Percentiles rank a stretch among this genome's conserved stretches.
These are phyloP conservation scores for Myotis planiceps DNA, from an alignment of 2,797 vertebrate species.

Conservation along the genomic window DNA sequence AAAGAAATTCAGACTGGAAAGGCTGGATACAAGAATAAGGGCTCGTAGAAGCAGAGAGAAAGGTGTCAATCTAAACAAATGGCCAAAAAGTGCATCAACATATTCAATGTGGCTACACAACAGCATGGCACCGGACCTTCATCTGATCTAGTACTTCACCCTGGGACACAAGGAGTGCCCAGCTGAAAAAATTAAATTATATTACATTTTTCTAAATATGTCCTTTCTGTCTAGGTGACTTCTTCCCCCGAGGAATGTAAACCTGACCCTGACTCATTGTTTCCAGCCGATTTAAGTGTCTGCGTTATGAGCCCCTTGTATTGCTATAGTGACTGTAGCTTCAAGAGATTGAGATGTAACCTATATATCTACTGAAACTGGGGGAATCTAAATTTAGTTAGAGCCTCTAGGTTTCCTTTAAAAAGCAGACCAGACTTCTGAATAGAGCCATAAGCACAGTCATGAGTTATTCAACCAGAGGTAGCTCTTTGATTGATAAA, in stretches of 20 bases:
- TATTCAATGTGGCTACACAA: too few relatives aligned
- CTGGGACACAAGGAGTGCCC: not conserved
- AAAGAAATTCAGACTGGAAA: not conserved
- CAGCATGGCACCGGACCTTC: not conserved
- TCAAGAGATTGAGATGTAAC: not conserved
- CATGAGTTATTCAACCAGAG: conserved; percentile 70
- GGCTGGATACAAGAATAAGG: not conserved
- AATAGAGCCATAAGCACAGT: conserved; percentile 62
- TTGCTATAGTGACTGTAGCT: not conserved
- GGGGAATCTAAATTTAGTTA: conserved; percentile 26
- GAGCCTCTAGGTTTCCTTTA: not conserved
- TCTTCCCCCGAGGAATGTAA: not conserved
- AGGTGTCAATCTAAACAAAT: not conserved
- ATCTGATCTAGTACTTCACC: not conserved
- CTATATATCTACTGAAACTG: conserved; percentile 11
- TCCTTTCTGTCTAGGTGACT: not conserved
- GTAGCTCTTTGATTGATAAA: conserved; percentile 81
- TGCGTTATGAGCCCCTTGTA: not conserved
- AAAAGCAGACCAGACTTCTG: conserved; percentile 34
- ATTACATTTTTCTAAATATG: not conserved
- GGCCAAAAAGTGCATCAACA: not conserved
- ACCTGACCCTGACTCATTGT: not conserved
- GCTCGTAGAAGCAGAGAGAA: not conserved
- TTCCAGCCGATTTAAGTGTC: not conserved
- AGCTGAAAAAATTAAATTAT: not conserved